Percentiles rank a stretch among this genome's conserved stretches.
Evolutionary conservation across 2,797 vertebrate genomes (phyloP).

Genomic region (Sus cebifrons): DNA sequence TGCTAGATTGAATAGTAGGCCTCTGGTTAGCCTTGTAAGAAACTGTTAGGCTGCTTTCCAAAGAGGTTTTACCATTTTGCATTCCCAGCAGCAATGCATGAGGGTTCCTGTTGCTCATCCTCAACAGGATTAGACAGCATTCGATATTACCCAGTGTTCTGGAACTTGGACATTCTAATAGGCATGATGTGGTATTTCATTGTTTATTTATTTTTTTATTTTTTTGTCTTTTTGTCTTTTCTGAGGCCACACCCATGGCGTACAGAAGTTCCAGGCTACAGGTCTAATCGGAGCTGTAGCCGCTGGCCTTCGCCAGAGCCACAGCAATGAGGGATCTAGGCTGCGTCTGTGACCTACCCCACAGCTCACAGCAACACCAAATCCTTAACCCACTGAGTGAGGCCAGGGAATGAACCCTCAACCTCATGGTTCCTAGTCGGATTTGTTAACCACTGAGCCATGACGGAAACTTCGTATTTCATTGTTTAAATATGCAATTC

Average conservation of each 20-base stretch:
- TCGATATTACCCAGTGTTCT: neutral
- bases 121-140: neutral
- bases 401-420: too few species aligned
- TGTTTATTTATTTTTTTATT: neutral
- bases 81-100: neutral
- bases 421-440: too few species aligned
- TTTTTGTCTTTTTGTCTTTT: too few species aligned
- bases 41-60: neutral
- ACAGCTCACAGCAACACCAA: too few species aligned
- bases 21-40: neutral
- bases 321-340: too few species aligned
- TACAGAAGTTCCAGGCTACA: too few species aligned
- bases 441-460: too few species aligned
- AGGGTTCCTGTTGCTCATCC: neutral
- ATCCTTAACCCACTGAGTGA: too few species aligned
- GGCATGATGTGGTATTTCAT: neutral
- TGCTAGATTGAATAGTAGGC: neutral
- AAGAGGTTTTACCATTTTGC: neutral
- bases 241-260: too few species aligned
- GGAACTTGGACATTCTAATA: neutral
- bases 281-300: too few species aligned
- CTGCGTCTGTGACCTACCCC: too few species aligned
- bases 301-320: too few species aligned
- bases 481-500: neutral
- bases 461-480: neutral